Percentiles rank a stretch among this genome's conserved stretches.
These are phyloP conservation scores for Umimayanthus chanpuru DNA, from an alignment of 92 coral and sea anemone genomes.

Conservation along the genomic window DNA sequence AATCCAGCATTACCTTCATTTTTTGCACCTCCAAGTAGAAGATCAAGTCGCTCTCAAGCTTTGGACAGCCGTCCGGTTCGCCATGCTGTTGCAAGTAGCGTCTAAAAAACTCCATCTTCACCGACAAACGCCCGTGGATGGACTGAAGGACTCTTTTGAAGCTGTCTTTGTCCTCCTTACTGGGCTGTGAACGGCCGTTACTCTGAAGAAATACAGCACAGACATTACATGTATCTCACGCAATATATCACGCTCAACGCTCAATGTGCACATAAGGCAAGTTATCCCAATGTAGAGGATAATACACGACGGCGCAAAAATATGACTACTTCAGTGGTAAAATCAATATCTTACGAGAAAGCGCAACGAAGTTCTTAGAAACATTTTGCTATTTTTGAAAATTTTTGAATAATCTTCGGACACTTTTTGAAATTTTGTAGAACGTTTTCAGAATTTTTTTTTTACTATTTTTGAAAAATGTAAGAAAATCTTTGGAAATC, in stretches of 20 bases:
- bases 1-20: constrained; percentile 68
- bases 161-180: constrained; percentile 83
- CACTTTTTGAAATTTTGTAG: too few relatives aligned
- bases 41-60: constrained; percentile 84
- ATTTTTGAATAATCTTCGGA: too few relatives aligned
- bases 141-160: constrained; percentile 82
- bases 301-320: too few relatives aligned
- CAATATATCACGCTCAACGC: constrained; percentile 70
- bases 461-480: too few relatives aligned
- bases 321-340: too few relatives aligned
- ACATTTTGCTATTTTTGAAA: too few relatives aligned
- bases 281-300: too few relatives aligned
- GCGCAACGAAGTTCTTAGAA: too few relatives aligned
- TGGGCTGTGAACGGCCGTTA: constrained; percentile 85
- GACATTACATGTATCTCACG: background rate
- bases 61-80: constrained; percentile 86
- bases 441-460: too few relatives aligned
- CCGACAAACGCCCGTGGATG: constrained; percentile 83
- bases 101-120: constrained; percentile 84
- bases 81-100: constrained; percentile 91
- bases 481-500: too few relatives aligned
- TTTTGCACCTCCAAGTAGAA: constrained; percentile 97
- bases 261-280: background rate
- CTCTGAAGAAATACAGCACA: constrained; percentile 55
- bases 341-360: too few relatives aligned